Conservation (phyloP, 1,140 invertebrate species). For the Acromyrmex echinatior region DNA sequence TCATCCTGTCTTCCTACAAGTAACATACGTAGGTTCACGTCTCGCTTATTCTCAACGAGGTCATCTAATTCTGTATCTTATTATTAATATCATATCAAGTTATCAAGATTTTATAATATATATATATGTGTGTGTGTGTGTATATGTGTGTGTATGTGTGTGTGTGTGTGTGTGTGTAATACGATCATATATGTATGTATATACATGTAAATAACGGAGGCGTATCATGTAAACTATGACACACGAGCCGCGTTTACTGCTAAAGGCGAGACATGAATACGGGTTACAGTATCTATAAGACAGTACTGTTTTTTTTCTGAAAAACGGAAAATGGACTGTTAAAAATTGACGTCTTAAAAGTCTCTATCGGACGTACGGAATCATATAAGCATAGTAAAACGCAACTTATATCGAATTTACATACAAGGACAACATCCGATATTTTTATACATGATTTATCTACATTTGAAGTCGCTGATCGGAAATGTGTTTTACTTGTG, state of each 20-base stretch:
- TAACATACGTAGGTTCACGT: not conserved
- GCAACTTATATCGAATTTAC: conserved; percentile 1
- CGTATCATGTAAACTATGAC: not conserved
- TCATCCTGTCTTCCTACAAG: not conserved
- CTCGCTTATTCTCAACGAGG: not conserved
- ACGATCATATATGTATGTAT: not conserved
- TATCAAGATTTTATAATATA: not conserved
- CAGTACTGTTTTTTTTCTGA: not conserved
- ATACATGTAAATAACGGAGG: not conserved
- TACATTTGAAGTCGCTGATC: conserved; percentile 52
- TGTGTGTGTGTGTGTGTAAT: not conserved
- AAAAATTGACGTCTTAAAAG: not conserved
- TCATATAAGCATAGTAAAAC: not conserved
- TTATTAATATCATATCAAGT: not conserved
- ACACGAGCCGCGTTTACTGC: not conserved
- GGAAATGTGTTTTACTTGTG: conserved; percentile 1
- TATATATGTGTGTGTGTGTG: not conserved
- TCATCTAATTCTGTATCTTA: conserved; percentile 18
- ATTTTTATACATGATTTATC: conserved; percentile 60
- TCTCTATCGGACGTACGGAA: not conserved
- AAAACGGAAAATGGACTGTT: not conserved
- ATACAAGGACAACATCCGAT: not conserved
- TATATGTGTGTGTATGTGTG: too few species aligned
- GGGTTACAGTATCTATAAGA: not conserved
- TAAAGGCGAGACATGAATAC: conserved; percentile 16